Base-by-base conservation (phyloP, 1,140 invertebrate species). In the Hypsibius dujardini region DNA sequence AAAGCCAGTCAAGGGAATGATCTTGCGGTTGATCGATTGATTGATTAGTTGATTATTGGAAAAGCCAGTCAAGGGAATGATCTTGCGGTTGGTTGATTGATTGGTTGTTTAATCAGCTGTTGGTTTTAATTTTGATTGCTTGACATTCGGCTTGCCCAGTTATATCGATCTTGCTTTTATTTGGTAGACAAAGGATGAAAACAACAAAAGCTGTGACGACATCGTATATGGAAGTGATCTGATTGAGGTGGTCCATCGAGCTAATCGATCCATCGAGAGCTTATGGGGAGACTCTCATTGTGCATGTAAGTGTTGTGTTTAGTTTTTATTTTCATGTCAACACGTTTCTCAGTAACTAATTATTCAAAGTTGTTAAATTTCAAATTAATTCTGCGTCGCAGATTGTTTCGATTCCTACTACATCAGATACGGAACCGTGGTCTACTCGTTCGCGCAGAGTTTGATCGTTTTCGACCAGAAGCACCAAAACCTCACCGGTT, bases 351-450 rank as follows among this genome's bases (percentile, higher is more conserved):
- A 28, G 28, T 28, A 28, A 28, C 28, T 28, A 28, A 28, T 28
- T 28, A 28, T 28, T 28, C 28, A 28, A 28, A 28, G 28, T 28
- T 28, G 28, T 28, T 28, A 28, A 28, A 28, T 28, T 28, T 28
- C 12, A 67, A 67, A 67, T 67, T 67, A 15, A 67, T 67, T 67
- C 12, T 45, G 12, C 62, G 3, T 67, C 45, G 12, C 42, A 67
- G 62, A 67, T 67, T 67, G 62, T 45, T 67, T 67, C 42, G 45
- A 67, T 45, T 67, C 12, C 45, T 67, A 67, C 62, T 67, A 7
- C 12, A 67, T 67, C 12, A 15, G 3, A 3, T 42, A 67, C 62
- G 62, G 62, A 12, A 67, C 62, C 12, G 62, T 67, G 3, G 12
- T 15, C 3, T 67, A 67, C 42, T 3, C 12, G 62, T 67, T 15